Evolutionary conservation across 1,140 invertebrate genomes (phyloP).

Genomic region (Neodiprion fabricii): DNA sequence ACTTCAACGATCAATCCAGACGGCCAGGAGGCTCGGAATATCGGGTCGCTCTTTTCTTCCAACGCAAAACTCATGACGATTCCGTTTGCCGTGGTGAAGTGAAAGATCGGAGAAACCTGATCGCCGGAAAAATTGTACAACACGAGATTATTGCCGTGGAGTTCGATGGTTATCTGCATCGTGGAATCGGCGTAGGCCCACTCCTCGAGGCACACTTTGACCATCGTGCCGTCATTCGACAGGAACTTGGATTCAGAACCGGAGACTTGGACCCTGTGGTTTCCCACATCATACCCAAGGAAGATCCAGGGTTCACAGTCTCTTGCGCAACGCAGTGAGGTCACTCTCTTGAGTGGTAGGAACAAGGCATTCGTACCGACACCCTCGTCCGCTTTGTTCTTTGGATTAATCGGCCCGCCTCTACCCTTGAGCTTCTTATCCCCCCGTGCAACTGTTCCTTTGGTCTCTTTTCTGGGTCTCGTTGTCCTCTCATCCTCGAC

Average conservation of each 20-base stretch:
- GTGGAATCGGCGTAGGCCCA: constrained; percentile 55
- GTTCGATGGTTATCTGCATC: constrained; percentile 51
- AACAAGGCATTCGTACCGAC: not conserved
- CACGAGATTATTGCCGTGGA: constrained; percentile 37
- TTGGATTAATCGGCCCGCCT: constrained; percentile 13
- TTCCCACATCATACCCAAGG: constrained; percentile 56
- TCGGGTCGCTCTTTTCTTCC: constrained; percentile 28
- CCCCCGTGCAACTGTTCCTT: constrained; percentile 28
- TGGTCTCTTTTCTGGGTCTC: not conserved
- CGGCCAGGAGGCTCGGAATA: constrained; percentile 59
- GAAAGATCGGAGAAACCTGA: constrained; percentile 40
- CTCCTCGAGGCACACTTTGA: constrained; percentile 51
- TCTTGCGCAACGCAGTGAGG: constrained; percentile 8
- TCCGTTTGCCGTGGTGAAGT: constrained; percentile 38
- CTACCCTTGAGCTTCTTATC: constrained; percentile 12
- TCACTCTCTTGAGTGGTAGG: not conserved
- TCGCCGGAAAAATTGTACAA: constrained; percentile 40
- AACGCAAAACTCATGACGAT: constrained; percentile 40
- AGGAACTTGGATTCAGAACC: constrained; percentile 54
- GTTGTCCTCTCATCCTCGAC: not conserved
- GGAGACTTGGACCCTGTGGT: constrained; percentile 59
- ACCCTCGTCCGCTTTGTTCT: not conserved
- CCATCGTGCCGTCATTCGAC: constrained; percentile 57
- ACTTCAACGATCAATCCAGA: constrained; percentile 62
- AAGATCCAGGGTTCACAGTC: constrained; percentile 32